Base-by-base conservation (phyloP, 2,888 invertebrate genomes). In the Allacma fusca region DNA sequence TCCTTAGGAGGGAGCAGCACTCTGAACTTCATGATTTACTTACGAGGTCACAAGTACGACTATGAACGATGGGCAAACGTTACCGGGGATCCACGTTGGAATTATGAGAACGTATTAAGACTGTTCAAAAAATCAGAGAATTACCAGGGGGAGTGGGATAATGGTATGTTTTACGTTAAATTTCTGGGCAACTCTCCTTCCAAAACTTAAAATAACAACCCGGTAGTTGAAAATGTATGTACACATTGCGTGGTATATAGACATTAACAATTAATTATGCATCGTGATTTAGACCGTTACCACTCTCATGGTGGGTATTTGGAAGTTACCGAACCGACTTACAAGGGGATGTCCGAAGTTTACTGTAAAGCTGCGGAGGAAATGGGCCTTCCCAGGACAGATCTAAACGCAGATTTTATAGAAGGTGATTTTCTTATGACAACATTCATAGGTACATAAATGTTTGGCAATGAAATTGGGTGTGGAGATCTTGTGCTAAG, bases 1-100 rank as follows among this genome's bases (percentile, higher is more conserved):
- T 89, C 93, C 76, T 86, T 93, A 43, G 94, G 94, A 28, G 94
- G 94, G 1, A 70, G 62, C 12, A 68, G 69, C 28, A 59, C 68
- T 62, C 72, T 80, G 19, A 81, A 83, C 44, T 82, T 82, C 34
- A 79, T 83, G 78, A 81, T 81, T 59, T 83, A 83, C 73, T 81
- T 81, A 80, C 68, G 79, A 64, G 78, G 79, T 24, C 80, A 81
- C 76, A 80, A 79, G 23, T 70, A 78, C 23, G 83, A 83, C 77
- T 83, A 80, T 71, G 74, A 82, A 40, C 73, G 69, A 19, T 83
- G 81, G 81, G 79, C 80, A 0, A 83, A 81, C n/a, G 80, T 83
- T 24, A 80, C 80, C 0, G 81, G 80, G 1, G 81, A 83, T 59
- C 23, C 69, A 1, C 59, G 81, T 43, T 83, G 83, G 83, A 19